Conservation (phyloP, 2,113 vertebrate genomes). For the Spilogale gracilis region DNA sequence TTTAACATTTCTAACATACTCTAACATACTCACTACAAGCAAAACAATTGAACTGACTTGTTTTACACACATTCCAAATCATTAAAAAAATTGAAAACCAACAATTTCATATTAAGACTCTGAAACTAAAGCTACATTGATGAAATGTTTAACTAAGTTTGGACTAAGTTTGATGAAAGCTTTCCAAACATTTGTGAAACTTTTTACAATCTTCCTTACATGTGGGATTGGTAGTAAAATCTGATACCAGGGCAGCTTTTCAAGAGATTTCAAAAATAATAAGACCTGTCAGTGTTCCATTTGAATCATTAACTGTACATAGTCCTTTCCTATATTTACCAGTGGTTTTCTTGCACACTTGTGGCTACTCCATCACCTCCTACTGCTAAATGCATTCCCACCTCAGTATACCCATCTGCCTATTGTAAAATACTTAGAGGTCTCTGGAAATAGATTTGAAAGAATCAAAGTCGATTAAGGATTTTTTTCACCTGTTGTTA, state of each 20-base stretch:
- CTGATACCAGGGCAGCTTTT: slow-evolving; percentile 55
- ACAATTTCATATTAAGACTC: slow-evolving; percentile 42
- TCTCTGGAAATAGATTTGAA: slow-evolving; percentile 5
- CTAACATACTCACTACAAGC: background rate
- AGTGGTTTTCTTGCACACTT: background rate
- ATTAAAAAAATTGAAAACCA: slow-evolving; percentile 17
- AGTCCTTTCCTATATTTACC: background rate
- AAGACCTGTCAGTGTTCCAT: slow-evolving; percentile 29
- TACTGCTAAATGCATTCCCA: background rate
- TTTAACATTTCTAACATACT: background rate
- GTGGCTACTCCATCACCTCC: background rate
- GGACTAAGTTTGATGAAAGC: slow-evolving; percentile 29
- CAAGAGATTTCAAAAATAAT: slow-evolving; percentile 65
- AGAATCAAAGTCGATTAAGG: background rate
- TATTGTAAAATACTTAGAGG: background rate
- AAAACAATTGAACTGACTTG: slow-evolving; percentile 11
- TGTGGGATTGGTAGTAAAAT: slow-evolving; percentile 63
- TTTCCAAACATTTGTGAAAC: slow-evolving; percentile 69
- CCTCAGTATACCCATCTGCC: background rate
- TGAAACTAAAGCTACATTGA: slow-evolving; percentile 68
- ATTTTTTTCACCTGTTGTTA: background rate
- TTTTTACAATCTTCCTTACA: slow-evolving; percentile 49
- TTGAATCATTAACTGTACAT: slow-evolving; percentile 32
- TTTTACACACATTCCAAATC: slow-evolving; percentile 40
- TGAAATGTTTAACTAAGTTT: slow-evolving; percentile 72